Percentiles rank a stretch among this genome's conserved stretches.
These are phyloP conservation scores for Micrastur ruficollis DNA, from an alignment of 2,797 vertebrate genomes.

Conservation along the genomic window DNA sequence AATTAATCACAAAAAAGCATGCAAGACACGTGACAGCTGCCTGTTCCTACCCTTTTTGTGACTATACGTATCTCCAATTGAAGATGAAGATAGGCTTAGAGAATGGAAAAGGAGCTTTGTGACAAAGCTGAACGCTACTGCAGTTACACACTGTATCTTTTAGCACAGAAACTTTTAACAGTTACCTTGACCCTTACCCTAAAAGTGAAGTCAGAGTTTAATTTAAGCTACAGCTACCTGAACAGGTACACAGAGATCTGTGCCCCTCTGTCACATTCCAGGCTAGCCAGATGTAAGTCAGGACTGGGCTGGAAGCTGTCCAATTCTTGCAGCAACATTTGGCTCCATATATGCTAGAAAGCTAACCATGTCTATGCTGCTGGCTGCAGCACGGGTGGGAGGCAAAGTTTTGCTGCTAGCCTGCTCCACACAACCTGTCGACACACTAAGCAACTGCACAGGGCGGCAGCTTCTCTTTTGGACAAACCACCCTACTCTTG, in stretches of 20 bases:
- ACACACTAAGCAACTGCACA: neutral
- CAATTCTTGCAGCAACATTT: neutral
- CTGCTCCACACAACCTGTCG: neutral
- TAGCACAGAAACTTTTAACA: neutral
- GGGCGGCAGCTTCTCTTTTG: neutral
- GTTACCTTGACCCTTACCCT: neutral
- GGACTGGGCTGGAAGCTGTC: neutral
- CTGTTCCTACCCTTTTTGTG: neutral
- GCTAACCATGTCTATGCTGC: neutral
- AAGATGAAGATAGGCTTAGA: neutral
- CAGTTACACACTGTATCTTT: neutral
- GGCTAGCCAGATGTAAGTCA: neutral
- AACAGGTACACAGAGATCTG: neutral
- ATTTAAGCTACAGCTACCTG: neutral
- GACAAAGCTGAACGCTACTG: neutral
- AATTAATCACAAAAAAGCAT: neutral
- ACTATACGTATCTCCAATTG: neutral
- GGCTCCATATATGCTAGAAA: neutral
- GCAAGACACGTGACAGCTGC: neutral
- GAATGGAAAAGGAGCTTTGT: neutral
- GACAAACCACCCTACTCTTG: neutral
- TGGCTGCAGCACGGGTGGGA: neutral
- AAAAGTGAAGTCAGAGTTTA: neutral
- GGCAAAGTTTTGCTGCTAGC: neutral
- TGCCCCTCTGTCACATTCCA: neutral